Percentiles rank a stretch among this genome's conserved stretches.
Conservation (phyloP, 2,113 vertebrate genomes). For the Thamnaconus septentrionalis region DNA sequence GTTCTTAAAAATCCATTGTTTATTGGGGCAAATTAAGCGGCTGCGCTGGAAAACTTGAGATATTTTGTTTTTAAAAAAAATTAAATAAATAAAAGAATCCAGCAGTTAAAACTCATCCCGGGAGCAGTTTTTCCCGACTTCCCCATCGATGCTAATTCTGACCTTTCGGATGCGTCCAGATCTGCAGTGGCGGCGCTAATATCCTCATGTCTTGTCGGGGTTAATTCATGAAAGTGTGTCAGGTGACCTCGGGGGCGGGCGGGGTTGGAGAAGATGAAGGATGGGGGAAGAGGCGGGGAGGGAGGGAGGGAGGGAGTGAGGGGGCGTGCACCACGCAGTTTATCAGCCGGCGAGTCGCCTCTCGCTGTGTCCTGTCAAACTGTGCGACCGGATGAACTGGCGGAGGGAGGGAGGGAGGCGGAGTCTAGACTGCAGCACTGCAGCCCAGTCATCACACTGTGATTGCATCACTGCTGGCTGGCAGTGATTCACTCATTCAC, state of each 20-base stretch:
- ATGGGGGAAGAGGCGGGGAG: constrained; percentile 14
- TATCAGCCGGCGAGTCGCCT: constrained; percentile 31
- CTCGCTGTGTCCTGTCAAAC: too few species aligned
- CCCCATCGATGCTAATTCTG: constrained; percentile 58
- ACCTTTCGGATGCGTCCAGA: constrained; percentile 67
- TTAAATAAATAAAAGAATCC: too few species aligned
- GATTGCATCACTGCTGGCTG: too few species aligned
- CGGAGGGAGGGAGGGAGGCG: too few species aligned
- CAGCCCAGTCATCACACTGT: too few species aligned
- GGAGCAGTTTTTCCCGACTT: constrained; percentile 39
- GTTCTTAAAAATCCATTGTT: constrained; percentile 53
- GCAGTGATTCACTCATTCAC: too few species aligned
- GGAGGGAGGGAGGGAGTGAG: constrained; percentile 21
- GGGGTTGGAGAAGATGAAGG: constrained; percentile 35
- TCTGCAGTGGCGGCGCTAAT: constrained; percentile 65
- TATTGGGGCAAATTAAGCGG: constrained; percentile 50
- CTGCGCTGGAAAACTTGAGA: too few species aligned
- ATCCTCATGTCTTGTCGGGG: constrained; percentile 51
- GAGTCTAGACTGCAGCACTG: too few species aligned
- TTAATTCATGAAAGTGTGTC: constrained; percentile 72
- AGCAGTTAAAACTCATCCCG: constrained; percentile 34
- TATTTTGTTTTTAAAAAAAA: too few species aligned
- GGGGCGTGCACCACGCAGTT: constrained; percentile 18
- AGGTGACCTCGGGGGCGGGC: constrained; percentile 42
- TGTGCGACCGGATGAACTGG: too few species aligned